Conservation (phyloP, 2,797 vertebrate genomes). For the Eulemur rubriventer region DNA sequence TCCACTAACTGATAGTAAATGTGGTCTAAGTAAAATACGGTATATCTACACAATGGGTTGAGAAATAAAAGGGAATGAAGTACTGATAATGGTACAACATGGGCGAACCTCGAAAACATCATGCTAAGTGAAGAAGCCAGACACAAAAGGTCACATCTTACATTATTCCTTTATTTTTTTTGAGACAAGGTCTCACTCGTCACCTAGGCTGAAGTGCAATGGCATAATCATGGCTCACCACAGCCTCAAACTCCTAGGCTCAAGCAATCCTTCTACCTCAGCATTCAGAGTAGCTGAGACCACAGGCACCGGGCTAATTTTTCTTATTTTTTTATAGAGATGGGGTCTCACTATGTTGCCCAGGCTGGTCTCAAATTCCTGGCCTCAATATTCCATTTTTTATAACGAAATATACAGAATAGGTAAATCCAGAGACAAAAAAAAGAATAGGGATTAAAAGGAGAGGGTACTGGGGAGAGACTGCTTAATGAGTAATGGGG, state of each 20-base stretch:
- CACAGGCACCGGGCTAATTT: not conserved
- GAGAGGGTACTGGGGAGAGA: not conserved
- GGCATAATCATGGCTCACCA: no score
- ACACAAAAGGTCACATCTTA: not conserved
- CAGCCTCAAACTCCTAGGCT: no score
- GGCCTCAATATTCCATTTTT: not conserved
- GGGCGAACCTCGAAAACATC: not conserved
- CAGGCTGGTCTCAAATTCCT: not conserved
- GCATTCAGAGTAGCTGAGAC: no score
- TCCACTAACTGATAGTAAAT: not conserved
- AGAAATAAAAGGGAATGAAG: not conserved
- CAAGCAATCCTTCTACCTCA: no score
- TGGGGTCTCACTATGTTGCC: not conserved
- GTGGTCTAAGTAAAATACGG: not conserved
- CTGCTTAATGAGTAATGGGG: not conserved
- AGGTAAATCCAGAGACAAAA: not conserved
- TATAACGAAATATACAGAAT: not conserved
- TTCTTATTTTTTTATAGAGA: not conserved
- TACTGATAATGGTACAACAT: not conserved
- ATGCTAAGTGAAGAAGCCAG: not conserved
- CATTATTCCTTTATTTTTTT: not conserved
- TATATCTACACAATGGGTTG: not conserved
- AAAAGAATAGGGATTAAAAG: not conserved
- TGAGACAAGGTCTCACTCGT: no score
- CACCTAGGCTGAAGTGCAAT: no score